Percentiles rank a stretch among this genome's conserved stretches.
Conservation (phyloP, 2,888 invertebrate genomes). For the Polydrusus cervinus region DNA sequence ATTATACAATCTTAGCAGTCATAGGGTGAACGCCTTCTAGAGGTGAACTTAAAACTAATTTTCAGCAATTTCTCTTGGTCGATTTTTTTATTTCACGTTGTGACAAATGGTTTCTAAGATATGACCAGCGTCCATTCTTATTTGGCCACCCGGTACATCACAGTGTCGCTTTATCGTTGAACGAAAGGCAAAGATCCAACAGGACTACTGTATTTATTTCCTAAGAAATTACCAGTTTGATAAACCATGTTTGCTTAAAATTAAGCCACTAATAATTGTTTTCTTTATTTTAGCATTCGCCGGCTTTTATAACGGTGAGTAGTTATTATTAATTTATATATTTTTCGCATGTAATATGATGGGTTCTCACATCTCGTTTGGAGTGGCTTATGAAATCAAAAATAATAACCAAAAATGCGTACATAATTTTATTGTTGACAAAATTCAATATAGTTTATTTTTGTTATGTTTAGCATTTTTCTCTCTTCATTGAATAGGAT, state of each 20-base stretch:
- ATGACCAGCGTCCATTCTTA: too few species aligned
- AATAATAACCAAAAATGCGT: not conserved
- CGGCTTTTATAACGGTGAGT: constrained; percentile 49
- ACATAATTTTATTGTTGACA: not conserved
- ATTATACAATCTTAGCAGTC: too few species aligned
- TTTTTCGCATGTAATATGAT: not conserved
- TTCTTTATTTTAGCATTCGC: constrained; percentile 37
- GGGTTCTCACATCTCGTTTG: not conserved
- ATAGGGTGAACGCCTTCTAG: too few species aligned
- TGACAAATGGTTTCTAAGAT: too few species aligned
- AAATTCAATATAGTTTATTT: not conserved
- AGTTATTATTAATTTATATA: constrained; percentile 16
- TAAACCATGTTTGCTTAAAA: not conserved
- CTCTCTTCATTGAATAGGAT: not conserved
- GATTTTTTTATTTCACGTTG: too few species aligned
- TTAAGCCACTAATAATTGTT: not conserved
- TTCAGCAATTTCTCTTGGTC: too few species aligned
- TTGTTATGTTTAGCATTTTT: not conserved
- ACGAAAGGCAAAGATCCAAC: too few species aligned
- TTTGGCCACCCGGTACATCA: too few species aligned
- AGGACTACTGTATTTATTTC: too few species aligned
- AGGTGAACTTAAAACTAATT: too few species aligned
- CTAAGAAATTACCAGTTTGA: too few species aligned
- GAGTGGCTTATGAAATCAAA: not conserved
- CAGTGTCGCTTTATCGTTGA: too few species aligned